These are phyloP conservation scores for Magallana gigas DNA, from an alignment of 1,140 invertebrate genomes.

Conservation along the genomic window DNA sequence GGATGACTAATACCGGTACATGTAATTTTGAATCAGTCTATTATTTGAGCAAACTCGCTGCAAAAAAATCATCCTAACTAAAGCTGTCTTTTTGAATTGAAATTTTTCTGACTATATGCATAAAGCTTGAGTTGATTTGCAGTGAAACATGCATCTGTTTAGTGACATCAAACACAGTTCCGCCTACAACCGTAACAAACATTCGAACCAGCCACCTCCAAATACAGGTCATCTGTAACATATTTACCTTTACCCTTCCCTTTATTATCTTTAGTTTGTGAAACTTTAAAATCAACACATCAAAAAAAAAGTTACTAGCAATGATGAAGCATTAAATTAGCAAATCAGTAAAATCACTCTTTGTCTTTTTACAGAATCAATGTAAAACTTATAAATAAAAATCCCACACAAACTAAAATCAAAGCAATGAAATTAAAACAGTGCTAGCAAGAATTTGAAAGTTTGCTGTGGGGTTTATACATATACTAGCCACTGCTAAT, in stretches of 20 bases:
- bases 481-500: neutral
- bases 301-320: neutral
- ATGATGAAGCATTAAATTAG: neutral
- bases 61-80: too few relatives aligned
- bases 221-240: neutral
- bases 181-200: neutral
- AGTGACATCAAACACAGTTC: too few relatives aligned
- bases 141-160: too few relatives aligned
- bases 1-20: too few relatives aligned
- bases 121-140: too few relatives aligned
- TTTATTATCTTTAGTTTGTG: constrained; percentile 28
- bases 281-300: constrained; percentile 9
- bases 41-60: too few relatives aligned
- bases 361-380: too few relatives aligned
- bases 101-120: too few relatives aligned
- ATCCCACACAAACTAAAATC: neutral
- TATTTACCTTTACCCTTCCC: constrained; percentile 1
- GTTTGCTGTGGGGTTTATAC: too few relatives aligned
- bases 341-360: neutral
- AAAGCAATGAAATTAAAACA: neutral
- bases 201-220: neutral
- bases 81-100: too few relatives aligned
- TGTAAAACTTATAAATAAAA: neutral
- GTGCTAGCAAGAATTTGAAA: too few relatives aligned
- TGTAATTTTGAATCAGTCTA: too few relatives aligned